Percentiles rank a stretch among this genome's conserved stretches.
phyloP scores from a whole-genome alignment of 2,888 invertebrate species.

The Hirudinaria manillensis region DNA sequence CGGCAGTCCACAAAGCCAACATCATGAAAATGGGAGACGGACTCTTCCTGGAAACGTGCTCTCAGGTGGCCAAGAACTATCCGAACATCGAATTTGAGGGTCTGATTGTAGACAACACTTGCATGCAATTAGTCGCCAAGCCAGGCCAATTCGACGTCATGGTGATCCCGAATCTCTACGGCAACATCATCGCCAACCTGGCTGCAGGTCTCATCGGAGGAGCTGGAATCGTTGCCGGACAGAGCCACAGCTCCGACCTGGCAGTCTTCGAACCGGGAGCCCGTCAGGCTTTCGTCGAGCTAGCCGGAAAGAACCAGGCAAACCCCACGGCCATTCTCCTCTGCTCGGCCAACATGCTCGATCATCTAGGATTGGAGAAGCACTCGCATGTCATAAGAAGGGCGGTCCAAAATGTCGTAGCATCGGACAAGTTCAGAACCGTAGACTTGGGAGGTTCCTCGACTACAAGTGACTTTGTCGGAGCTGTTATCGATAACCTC shows the following conservation, averaged over 20 bases:
- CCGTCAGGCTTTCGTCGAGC: slow-evolving; percentile 52
- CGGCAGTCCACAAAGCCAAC: slow-evolving; percentile 97
- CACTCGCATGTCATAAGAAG: slow-evolving; percentile 77
- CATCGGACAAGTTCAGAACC: slow-evolving; percentile 71
- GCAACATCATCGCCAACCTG: slow-evolving; percentile 93
- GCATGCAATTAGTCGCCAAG: slow-evolving; percentile 94
- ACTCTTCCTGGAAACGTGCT: slow-evolving; percentile 80
- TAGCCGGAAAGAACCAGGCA: slow-evolving; percentile 86
- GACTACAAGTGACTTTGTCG: slow-evolving; percentile 86
- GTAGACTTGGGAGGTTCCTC: slow-evolving; percentile 92
- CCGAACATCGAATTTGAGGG: slow-evolving; percentile 81
- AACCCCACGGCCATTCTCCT: slow-evolving; percentile 95
- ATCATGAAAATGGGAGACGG: slow-evolving; percentile 98
- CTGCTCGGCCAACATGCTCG: slow-evolving; percentile 82
- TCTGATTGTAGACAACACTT: slow-evolving; percentile 98
- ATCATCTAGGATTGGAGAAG: slow-evolving; percentile 80
- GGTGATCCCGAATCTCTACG: slow-evolving; percentile 90
- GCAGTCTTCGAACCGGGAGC: slow-evolving; percentile 85
- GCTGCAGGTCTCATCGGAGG: slow-evolving; percentile 94
- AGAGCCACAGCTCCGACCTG: slow-evolving; percentile 83
- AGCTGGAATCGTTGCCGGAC: slow-evolving; percentile 93
- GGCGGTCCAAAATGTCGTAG: slow-evolving; percentile 74
- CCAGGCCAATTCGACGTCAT: slow-evolving; percentile 98
- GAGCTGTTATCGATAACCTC: slow-evolving; percentile 69
- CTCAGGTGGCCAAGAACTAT: slow-evolving; percentile 78